phyloP scores from a whole-genome alignment of 2,888 invertebrate genomes.

The Gandaritis pyraliata region DNA sequence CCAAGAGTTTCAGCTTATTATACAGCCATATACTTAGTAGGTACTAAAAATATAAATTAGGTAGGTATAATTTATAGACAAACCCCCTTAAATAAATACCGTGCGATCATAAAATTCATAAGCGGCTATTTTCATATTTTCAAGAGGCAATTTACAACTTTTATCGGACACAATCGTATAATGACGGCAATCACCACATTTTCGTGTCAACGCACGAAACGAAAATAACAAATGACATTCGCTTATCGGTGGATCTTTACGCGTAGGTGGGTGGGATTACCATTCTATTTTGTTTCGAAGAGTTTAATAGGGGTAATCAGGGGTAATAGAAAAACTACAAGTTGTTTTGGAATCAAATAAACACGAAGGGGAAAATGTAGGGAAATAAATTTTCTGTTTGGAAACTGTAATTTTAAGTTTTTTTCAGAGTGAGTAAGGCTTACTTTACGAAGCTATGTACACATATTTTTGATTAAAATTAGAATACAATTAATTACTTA shows the following conservation, averaged over 20 bases:
- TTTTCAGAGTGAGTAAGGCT: too few relatives aligned
- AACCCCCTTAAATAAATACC: constrained; percentile 21
- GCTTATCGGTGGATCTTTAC: constrained; percentile 68
- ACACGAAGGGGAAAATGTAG: constrained; percentile 18
- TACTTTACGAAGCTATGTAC: too few relatives aligned
- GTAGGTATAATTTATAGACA: constrained; percentile 2
- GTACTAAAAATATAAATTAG: too few relatives aligned
- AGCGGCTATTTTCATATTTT: constrained; percentile 51
- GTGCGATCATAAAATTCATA: constrained; percentile 32
- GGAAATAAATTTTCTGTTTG: not conserved
- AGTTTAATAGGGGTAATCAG: constrained; percentile 38
- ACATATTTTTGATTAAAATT: too few relatives aligned
- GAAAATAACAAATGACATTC: constrained; percentile 73
- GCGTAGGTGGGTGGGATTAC: constrained; percentile 41
- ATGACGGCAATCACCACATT: constrained; percentile 72
- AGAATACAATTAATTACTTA: too few relatives aligned
- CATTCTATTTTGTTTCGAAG: constrained; percentile 39
- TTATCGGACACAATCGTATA: constrained; percentile 69
- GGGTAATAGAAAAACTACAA: constrained; percentile 37
- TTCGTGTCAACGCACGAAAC: constrained; percentile 71
- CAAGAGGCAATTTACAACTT: constrained; percentile 40
- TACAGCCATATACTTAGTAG: too few relatives aligned
- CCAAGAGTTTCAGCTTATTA: too few relatives aligned
- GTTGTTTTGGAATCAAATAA: constrained; percentile 19
- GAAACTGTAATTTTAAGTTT: too few relatives aligned